Conservation (phyloP, 2,797 vertebrate genomes). For the Tenualosa thibaudeaui region DNA sequence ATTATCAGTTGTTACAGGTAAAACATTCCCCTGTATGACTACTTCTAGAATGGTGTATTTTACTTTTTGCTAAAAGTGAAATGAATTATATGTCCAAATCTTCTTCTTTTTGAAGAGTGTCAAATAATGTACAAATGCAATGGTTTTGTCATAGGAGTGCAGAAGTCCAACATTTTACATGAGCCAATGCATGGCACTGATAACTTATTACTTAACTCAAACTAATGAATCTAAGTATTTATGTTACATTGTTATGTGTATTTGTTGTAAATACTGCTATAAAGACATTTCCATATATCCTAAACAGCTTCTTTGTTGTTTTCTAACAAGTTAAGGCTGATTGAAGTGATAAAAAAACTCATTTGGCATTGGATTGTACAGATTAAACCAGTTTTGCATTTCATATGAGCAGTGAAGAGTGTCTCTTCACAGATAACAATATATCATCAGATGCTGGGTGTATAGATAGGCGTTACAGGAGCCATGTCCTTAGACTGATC, state of each 20-base stretch:
- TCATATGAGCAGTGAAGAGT: neutral
- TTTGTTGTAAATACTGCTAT: neutral
- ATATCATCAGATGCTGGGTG: neutral
- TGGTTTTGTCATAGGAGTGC: neutral
- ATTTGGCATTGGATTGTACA: neutral
- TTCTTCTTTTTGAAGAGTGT: slow-evolving; percentile 15
- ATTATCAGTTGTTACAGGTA: neutral
- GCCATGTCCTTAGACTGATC: neutral
- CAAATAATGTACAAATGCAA: neutral
- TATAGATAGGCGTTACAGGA: neutral
- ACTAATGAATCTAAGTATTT: neutral
- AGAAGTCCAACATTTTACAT: neutral
- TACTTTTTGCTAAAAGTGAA: neutral
- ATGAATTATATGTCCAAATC: neutral
- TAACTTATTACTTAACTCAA: neutral
- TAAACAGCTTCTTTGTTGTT: neutral
- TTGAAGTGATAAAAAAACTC: too few species aligned
- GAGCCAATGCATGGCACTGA: neutral
- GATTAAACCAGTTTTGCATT: neutral
- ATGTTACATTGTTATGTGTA: neutral
- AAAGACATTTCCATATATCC: neutral
- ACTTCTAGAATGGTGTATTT: neutral
- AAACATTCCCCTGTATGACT: neutral
- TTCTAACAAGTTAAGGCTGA: neutral
- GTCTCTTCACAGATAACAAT: neutral